Conservation (phyloP, 2,797 vertebrate genomes). For the Epinephelus coioides region DNA sequence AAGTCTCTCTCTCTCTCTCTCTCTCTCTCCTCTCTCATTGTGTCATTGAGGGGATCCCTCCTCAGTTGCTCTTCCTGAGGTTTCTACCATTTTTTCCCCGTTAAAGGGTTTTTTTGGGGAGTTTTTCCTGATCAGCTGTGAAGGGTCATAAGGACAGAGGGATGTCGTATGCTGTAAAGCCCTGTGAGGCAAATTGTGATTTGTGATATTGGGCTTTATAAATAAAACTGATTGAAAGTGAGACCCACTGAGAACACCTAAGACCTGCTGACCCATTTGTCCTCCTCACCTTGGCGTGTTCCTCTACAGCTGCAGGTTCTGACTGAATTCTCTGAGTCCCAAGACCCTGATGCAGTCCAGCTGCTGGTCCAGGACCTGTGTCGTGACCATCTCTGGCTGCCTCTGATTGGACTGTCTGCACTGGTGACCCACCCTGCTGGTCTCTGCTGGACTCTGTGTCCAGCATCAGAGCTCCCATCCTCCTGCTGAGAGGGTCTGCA, state of each 20-base stretch:
- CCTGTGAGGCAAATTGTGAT: too few species aligned
- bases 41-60: too few species aligned
- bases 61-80: too few species aligned
- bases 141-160: too few species aligned
- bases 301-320: background rate
- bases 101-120: too few species aligned
- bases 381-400: background rate
- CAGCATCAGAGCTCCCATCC: conserved; percentile 45
- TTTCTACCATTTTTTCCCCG: too few species aligned
- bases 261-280: background rate
- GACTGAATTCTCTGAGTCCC: background rate
- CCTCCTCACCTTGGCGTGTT: conserved; percentile 34
- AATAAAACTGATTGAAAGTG: too few species aligned
- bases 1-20: too few species aligned
- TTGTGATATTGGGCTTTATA: too few species aligned
- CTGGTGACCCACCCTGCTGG: background rate
- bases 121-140: too few species aligned
- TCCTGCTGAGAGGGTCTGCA: conserved; percentile 38
- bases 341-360: background rate
- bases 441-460: background rate
- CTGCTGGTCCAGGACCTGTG: background rate
- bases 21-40: too few species aligned
- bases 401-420: background rate
- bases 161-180: too few species aligned
- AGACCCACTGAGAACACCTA: background rate